phyloP scores from a whole-genome alignment of 2,797 vertebrate species.

The Notolepis coatsorum region DNA sequence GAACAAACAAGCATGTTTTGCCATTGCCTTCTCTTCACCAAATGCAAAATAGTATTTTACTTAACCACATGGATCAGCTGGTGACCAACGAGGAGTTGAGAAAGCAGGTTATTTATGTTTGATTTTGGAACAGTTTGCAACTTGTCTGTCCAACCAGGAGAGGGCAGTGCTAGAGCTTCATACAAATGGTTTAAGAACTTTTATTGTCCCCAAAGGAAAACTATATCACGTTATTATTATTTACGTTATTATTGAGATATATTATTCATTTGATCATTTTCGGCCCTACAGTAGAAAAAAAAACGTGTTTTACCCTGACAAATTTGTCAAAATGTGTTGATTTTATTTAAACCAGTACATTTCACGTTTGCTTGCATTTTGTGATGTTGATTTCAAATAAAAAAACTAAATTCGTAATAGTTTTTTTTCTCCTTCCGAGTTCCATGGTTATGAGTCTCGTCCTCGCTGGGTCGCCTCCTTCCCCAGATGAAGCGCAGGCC shows the following conservation, averaged over 20 bases:
- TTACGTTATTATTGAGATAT: not conserved
- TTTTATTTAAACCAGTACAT: not conserved
- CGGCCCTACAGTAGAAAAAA: constrained; percentile 28
- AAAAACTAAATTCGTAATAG: not conserved
- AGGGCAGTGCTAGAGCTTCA: constrained; percentile 4
- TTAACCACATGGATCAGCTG: too few relatives aligned
- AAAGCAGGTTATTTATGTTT: too few relatives aligned
- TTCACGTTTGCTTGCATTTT: not conserved
- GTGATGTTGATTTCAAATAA: not conserved
- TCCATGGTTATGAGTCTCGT: too few relatives aligned
- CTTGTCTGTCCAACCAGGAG: constrained; percentile 4
- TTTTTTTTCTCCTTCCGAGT: too few relatives aligned
- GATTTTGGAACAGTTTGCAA: too few relatives aligned
- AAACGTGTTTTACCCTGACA: not conserved
- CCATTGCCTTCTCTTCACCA: too few relatives aligned
- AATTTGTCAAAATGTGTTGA: not conserved
- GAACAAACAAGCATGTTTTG: too few relatives aligned
- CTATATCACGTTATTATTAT: not conserved
- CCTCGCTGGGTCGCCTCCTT: not conserved
- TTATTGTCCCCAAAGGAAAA: too few relatives aligned
- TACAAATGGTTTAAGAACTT: not conserved
- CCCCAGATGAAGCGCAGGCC: not conserved
- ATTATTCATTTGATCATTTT: not conserved
- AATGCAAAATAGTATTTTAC: too few relatives aligned
- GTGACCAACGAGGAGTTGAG: too few relatives aligned